These are phyloP conservation scores for Lasioglossum villosulum DNA, from an alignment of 2,888 invertebrate species.

Conservation along the genomic window DNA sequence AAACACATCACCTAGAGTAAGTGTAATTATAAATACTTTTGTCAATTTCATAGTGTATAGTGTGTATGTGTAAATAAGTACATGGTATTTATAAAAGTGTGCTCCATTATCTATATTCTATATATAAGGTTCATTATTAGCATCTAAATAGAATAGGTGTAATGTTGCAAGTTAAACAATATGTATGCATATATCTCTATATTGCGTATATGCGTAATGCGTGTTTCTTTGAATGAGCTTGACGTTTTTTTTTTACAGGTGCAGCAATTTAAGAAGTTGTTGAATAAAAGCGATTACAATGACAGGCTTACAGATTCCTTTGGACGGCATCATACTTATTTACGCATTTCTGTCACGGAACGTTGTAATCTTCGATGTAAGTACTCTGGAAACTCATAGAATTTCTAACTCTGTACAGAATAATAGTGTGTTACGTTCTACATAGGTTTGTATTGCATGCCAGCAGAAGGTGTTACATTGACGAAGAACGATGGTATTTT, in stretches of 20 bases:
- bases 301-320: constrained; percentile 90
- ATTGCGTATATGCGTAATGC: background rate
- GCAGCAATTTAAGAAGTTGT: constrained; percentile 72
- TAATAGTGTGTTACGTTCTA: background rate
- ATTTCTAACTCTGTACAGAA: background rate
- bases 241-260: constrained; percentile 71
- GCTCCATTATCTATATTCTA: too few species aligned
- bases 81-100: too few species aligned
- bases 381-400: constrained; percentile 78
- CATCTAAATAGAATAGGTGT: background rate
- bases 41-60: too few species aligned
- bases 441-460: constrained; percentile 99
- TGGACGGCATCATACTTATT: constrained; percentile 95
- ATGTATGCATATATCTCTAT: background rate
- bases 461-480: constrained; percentile 95
- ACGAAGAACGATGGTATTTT: constrained; percentile 91
- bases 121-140: background rate
- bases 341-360: constrained; percentile 98
- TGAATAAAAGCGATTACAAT: constrained; percentile 62
- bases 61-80: too few species aligned
- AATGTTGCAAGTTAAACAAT: background rate
- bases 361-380: constrained; percentile 98
- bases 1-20: constrained; percentile 55
- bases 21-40: too few species aligned
- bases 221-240: background rate